phyloP scores from a whole-genome alignment of 2,888 invertebrate genomes.

The Exocentrus adspersus region DNA sequence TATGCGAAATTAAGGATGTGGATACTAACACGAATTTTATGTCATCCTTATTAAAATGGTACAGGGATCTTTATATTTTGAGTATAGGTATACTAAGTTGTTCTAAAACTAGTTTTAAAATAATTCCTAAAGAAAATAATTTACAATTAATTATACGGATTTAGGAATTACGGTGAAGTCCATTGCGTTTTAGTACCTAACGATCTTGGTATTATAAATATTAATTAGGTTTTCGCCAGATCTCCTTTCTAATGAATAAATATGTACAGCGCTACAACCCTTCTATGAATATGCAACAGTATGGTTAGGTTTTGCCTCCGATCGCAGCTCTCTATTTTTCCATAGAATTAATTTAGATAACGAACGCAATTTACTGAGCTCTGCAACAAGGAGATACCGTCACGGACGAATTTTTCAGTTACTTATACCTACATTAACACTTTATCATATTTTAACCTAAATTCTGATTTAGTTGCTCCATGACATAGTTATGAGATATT shows the following conservation, averaged over 20 bases:
- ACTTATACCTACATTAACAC: neutral
- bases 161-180: neutral
- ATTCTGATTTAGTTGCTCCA: too few relatives aligned
- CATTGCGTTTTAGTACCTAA: neutral
- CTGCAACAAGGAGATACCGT: neutral
- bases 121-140: neutral
- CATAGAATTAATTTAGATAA: neutral
- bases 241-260: neutral
- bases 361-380: neutral
- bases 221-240: neutral
- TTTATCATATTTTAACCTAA: too few relatives aligned
- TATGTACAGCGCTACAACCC: neutral
- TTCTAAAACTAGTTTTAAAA: too few relatives aligned
- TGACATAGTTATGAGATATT: too few relatives aligned
- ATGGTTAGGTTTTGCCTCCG: neutral
- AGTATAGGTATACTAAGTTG: too few relatives aligned
- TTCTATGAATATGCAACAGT: neutral
- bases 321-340: neutral
- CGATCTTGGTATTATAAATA: conserved; percentile 3
- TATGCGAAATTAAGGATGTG: too few relatives aligned
- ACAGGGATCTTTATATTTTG: too few relatives aligned
- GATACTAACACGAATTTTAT: too few relatives aligned
- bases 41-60: too few relatives aligned
- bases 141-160: neutral
- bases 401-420: neutral